phyloP scores from a whole-genome alignment of 1,140 invertebrate genomes.

The Ceratina japonica region DNA sequence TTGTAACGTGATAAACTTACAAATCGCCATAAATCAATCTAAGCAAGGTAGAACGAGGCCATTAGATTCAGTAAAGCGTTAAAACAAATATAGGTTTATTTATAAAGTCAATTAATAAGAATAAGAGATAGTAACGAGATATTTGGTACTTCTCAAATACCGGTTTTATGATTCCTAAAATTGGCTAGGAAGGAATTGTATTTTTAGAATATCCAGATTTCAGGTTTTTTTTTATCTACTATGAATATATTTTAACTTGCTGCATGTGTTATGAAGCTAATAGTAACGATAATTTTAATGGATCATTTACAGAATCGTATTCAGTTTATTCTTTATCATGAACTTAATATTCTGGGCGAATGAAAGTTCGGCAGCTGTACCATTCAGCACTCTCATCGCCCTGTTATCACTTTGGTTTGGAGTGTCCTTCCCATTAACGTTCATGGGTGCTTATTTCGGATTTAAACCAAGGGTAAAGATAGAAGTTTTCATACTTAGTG shows the following conservation, averaged over 20 bases:
- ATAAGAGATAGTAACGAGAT: too few species aligned
- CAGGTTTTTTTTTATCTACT: too few species aligned
- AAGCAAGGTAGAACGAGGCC: too few species aligned
- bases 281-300: not conserved
- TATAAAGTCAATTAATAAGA: too few species aligned
- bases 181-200: too few species aligned
- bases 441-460: slow-evolving; percentile 98
- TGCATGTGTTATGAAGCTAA: not conserved
- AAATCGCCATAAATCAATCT: too few species aligned
- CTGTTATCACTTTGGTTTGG: slow-evolving; percentile 97
- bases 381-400: slow-evolving; percentile 98
- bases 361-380: slow-evolving; percentile 96
- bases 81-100: too few species aligned
- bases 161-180: too few species aligned
- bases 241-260: too few species aligned
- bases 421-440: slow-evolving; percentile 98
- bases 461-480: slow-evolving; percentile 93
- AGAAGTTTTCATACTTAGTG: slow-evolving; percentile 48
- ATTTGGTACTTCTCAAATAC: too few species aligned
- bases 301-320: slow-evolving; percentile 88
- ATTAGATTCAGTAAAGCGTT: too few species aligned
- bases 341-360: slow-evolving; percentile 98
- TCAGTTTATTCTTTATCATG: slow-evolving; percentile 96
- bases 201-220: too few species aligned
- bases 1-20: not conserved